Evolutionary conservation across 2,888 invertebrate species (phyloP).

Genomic region (Saturnia pavonia): DNA sequence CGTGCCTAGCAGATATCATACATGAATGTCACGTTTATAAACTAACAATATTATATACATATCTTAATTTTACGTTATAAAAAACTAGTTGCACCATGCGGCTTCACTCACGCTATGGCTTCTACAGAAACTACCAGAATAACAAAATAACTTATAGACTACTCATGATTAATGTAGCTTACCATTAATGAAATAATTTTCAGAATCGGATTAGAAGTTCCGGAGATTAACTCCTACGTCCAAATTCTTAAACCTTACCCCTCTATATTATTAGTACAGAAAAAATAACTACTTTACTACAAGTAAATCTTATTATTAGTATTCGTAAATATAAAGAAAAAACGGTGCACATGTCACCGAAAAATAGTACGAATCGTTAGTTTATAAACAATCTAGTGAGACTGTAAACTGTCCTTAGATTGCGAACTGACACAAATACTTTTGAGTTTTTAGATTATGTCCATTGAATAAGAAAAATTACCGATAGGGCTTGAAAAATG

Average conservation of each 20-base stretch:
- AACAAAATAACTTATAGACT: not conserved
- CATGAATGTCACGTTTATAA: not conserved
- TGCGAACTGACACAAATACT: too few relatives aligned
- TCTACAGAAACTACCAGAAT: not conserved
- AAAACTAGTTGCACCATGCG: constrained; percentile 10
- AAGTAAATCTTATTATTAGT: not conserved
- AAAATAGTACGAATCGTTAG: too few relatives aligned
- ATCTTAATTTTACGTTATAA: constrained; percentile 22
- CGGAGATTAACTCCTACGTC: not conserved
- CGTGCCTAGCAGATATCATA: constrained; percentile 32
- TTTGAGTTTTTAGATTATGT: too few relatives aligned
- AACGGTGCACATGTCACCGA: not conserved
- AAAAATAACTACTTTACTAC: not conserved
- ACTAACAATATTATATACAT: constrained; percentile 19
- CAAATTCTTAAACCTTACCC: not conserved
- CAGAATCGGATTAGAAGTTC: not conserved
- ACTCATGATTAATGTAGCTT: not conserved
- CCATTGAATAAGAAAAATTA: too few relatives aligned
- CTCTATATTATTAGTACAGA: not conserved
- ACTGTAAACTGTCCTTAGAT: too few relatives aligned
- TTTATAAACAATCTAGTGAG: too few relatives aligned
- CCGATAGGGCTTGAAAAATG: too few relatives aligned
- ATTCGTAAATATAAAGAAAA: not conserved
- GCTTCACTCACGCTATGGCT: not conserved
- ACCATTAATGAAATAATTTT: not conserved